phyloP scores from a whole-genome alignment of 2,113 vertebrate species.

The Melanocharis versteri region DNA sequence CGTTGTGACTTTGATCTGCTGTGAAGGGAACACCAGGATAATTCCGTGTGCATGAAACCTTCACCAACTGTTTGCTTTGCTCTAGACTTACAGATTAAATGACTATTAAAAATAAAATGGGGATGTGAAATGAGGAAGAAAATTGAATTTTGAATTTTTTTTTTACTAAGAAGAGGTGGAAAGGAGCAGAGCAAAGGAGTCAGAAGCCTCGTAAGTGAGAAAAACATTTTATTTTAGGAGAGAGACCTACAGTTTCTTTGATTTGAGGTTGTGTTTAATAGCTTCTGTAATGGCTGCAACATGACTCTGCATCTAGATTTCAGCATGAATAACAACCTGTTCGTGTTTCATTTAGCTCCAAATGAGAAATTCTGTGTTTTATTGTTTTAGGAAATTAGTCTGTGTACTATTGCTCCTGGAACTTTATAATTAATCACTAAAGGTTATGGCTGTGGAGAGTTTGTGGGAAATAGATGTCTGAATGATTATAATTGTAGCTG shows the following conservation, averaged over 20 bases:
- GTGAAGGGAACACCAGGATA: neutral
- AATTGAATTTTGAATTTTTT: constrained; percentile 26
- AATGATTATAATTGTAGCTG: constrained; percentile 73
- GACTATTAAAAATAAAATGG: constrained; percentile 20
- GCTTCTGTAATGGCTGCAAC: constrained; percentile 78
- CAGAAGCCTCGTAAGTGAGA: constrained; percentile 16
- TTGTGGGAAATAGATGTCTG: constrained; percentile 73
- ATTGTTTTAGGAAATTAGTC: constrained; percentile 82
- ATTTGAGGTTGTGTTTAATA: constrained; percentile 78
- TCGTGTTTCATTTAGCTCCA: constrained; percentile 75
- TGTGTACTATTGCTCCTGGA: constrained; percentile 74
- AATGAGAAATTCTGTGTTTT: constrained; percentile 81
- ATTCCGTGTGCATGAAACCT: neutral
- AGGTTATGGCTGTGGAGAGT: constrained; percentile 73
- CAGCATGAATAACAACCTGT: constrained; percentile 76
- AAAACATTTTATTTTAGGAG: constrained; percentile 68
- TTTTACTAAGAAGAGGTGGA: neutral
- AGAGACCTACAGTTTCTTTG: constrained; percentile 67
- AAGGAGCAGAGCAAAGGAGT: constrained; percentile 5
- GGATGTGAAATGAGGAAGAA: constrained; percentile 16
- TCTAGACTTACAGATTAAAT: constrained; percentile 16
- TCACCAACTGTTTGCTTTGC: constrained; percentile 36
- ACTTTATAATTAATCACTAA: constrained; percentile 77
- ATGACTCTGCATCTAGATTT: constrained; percentile 83
- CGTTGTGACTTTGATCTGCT: neutral